Conservation (phyloP, 2,797 vertebrate genomes). For the Takifugu rubripes region DNA sequence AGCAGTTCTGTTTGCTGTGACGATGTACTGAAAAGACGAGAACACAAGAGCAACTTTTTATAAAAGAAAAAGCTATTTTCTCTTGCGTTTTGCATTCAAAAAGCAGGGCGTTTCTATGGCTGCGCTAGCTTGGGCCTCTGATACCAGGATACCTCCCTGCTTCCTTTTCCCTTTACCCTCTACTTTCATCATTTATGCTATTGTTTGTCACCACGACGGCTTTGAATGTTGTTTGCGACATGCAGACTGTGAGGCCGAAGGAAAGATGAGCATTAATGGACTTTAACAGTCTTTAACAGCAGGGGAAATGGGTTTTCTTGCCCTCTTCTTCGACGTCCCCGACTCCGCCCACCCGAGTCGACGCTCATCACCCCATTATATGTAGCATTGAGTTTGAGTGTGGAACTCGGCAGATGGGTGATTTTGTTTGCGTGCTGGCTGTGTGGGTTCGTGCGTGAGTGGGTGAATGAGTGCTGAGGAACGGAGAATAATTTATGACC, state of each 20-base stretch:
- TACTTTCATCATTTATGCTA: slow-evolving; percentile 16
- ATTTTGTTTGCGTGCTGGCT: slow-evolving; percentile 53
- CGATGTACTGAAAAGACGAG: no score
- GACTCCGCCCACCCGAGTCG: slow-evolving; percentile 7
- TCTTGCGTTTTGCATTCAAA: no score
- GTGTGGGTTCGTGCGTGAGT: slow-evolving; percentile 30
- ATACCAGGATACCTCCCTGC: slow-evolving; percentile 11
- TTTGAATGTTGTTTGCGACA: slow-evolving; percentile 34
- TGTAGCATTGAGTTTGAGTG: slow-evolving; percentile 49
- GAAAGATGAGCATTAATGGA: slow-evolving; percentile 61
- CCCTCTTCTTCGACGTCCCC: slow-evolving; percentile 2
- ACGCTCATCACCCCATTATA: slow-evolving; percentile 28
- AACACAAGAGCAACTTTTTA: no score
- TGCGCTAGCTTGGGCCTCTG: slow-evolving; percentile 4
- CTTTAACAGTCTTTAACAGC: slow-evolving; percentile 64
- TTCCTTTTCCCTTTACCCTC: slow-evolving; percentile 13
- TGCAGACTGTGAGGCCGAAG: slow-evolving; percentile 34
- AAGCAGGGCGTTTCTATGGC: no score
- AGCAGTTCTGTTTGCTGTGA: no score
- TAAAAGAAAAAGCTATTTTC: no score
- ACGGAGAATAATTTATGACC: slow-evolving; percentile 69
- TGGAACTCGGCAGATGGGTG: slow-evolving; percentile 62
- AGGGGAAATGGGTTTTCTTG: slow-evolving; percentile 41
- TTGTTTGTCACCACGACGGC: slow-evolving; percentile 10
- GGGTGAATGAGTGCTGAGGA: slow-evolving; percentile 48